Conservation (phyloP, 2,888 invertebrate genomes). For the Oscheius myriophilus region DNA sequence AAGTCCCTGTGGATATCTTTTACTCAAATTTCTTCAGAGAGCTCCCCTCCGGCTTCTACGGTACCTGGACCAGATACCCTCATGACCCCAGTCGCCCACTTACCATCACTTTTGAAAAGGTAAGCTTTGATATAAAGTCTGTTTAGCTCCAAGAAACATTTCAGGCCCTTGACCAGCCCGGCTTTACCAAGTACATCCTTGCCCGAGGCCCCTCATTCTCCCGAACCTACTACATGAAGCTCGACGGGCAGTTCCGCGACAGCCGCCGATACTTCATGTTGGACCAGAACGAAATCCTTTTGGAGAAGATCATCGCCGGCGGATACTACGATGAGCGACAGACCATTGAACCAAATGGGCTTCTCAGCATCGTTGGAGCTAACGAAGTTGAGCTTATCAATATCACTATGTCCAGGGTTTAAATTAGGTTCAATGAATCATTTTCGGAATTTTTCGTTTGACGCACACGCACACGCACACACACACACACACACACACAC, state of each 20-base stretch:
- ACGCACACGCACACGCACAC: too few species aligned
- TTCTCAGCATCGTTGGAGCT: neutral
- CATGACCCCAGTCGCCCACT: conserved; percentile 1
- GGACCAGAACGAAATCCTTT: neutral
- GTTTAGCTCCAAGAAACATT: neutral
- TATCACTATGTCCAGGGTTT: neutral
- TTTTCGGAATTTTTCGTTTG: neutral
- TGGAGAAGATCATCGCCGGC: conserved; percentile 2
- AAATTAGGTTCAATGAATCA: neutral
- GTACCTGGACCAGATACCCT: neutral
- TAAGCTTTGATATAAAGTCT: neutral
- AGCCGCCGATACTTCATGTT: conserved; percentile 2
- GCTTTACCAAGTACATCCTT: neutral
- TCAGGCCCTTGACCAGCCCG: neutral
- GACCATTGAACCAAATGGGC: neutral
- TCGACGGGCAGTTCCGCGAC: neutral
- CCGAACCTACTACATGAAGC: neutral
- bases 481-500: too few species aligned
- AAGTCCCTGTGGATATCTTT: too few species aligned
- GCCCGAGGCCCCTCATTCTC: neutral
- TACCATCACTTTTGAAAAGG: neutral
- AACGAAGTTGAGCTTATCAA: conserved; percentile 1
- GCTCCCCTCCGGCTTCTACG: neutral
- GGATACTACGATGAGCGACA: neutral
- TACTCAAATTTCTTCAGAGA: neutral